phyloP scores from a whole-genome alignment of 2,113 vertebrate species.

The Pantherophis guttatus region DNA sequence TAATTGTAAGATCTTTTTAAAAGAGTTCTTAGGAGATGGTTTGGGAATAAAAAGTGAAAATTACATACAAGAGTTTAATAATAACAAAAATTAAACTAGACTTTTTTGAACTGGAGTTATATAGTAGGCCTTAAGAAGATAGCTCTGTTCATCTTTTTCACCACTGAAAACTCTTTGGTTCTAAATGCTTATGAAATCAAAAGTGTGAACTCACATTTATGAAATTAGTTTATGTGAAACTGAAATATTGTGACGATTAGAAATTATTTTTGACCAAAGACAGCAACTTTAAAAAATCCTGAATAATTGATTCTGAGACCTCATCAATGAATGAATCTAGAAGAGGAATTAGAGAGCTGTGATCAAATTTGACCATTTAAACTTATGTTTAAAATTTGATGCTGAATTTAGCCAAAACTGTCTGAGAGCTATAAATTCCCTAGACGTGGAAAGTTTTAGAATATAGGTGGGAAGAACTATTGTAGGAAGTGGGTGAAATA shows the following conservation, averaged over 20 bases:
- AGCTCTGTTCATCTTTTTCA: not conserved
- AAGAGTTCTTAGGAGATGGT: not conserved
- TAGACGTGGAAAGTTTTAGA: not conserved
- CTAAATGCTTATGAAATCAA: not conserved
- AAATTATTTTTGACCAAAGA: not conserved
- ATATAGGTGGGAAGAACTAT: not conserved
- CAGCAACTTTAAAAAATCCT: not conserved
- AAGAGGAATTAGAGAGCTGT: not conserved
- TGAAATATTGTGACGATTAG: not conserved
- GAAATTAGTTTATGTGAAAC: not conserved
- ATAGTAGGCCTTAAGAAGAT: not conserved
- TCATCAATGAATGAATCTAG: not conserved
- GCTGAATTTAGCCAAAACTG: not conserved
- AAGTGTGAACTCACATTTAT: not conserved
- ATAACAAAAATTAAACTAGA: not conserved
- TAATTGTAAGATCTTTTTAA: not conserved
- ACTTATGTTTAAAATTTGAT: not conserved
- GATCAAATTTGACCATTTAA: not conserved
- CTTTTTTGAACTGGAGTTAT: not conserved
- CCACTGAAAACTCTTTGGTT: not conserved
- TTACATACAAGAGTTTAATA: not conserved
- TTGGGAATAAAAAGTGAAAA: not conserved
- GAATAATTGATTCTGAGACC: not conserved
- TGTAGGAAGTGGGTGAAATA: not conserved
- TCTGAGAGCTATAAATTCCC: not conserved